These are phyloP conservation scores for Tonatia bakeri DNA, from an alignment of 2,113 vertebrate genomes.

Conservation along the genomic window DNA sequence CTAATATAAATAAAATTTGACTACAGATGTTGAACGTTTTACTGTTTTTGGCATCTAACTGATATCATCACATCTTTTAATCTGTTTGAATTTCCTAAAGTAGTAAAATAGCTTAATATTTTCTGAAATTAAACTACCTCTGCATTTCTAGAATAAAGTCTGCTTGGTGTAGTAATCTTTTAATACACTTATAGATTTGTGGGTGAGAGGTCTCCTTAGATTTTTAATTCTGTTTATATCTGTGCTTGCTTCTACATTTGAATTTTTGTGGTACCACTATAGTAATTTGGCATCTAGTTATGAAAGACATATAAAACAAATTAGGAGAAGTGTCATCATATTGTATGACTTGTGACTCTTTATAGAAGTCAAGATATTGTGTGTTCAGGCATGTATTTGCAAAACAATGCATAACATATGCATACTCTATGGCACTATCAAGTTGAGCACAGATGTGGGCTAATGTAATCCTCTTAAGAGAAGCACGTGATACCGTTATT, in stretches of 20 bases:
- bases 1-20: not conserved
- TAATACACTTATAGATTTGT: not conserved
- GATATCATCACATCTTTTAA: not conserved
- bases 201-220: not conserved
- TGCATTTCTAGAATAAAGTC: not conserved
- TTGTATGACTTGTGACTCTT: not conserved
- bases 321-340: not conserved
- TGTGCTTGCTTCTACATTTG: not conserved
- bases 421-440: not conserved
- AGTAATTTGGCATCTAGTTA: not conserved
- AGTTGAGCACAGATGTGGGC: not conserved
- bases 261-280: not conserved
- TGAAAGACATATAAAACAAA: not conserved
- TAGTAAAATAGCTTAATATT: conserved; percentile 11
- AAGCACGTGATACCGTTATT: not conserved
- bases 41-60: not conserved
- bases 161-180: not conserved
- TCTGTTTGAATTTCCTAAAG: conserved; percentile 17
- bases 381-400: not conserved
- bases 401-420: not conserved
- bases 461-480: not conserved
- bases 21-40: not conserved
- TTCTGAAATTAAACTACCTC: not conserved
- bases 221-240: not conserved
- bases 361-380: not conserved